Evolutionary conservation across 2,797 vertebrate genomes (phyloP).

Genomic region (Acanthiza pusilla): DNA sequence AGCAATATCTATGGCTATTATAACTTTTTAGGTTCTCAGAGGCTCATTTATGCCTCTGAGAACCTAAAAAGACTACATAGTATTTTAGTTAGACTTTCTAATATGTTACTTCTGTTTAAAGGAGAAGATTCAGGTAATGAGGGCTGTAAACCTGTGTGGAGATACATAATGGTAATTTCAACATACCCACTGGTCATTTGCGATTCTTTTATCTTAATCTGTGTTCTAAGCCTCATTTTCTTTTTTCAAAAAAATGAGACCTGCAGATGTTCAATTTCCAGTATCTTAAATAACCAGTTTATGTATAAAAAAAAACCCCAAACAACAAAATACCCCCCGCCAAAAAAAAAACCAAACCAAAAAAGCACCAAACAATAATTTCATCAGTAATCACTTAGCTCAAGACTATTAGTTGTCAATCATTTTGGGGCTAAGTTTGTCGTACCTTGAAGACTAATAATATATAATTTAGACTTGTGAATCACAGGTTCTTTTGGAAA

Average conservation of each 20-base stretch:
- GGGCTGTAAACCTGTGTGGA: not conserved
- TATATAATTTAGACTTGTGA: not conserved
- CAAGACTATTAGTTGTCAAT: not conserved
- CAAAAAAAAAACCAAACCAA: too few relatives aligned
- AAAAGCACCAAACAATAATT: not conserved
- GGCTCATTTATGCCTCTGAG: not conserved
- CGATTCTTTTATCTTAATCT: not conserved
- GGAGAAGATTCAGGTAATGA: not conserved
- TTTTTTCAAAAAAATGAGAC: not conserved
- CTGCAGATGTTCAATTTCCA: not conserved
- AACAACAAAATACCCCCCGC: too few relatives aligned
- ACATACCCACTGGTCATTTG: not conserved
- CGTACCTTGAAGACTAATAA: not conserved
- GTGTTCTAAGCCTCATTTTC: not conserved
- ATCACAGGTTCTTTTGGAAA: not conserved
- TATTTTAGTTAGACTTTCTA: not conserved
- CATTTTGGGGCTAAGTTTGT: not conserved
- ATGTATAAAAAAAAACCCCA: not conserved
- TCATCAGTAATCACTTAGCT: not conserved
- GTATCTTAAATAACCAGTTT: not conserved
- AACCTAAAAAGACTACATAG: not conserved
- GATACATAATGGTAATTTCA: not conserved
- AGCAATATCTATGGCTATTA: too few relatives aligned
- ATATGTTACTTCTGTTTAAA: not conserved
- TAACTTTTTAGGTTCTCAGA: too few relatives aligned